phyloP scores from a whole-genome alignment of 2,888 invertebrate species.

The Theretra japonica region DNA sequence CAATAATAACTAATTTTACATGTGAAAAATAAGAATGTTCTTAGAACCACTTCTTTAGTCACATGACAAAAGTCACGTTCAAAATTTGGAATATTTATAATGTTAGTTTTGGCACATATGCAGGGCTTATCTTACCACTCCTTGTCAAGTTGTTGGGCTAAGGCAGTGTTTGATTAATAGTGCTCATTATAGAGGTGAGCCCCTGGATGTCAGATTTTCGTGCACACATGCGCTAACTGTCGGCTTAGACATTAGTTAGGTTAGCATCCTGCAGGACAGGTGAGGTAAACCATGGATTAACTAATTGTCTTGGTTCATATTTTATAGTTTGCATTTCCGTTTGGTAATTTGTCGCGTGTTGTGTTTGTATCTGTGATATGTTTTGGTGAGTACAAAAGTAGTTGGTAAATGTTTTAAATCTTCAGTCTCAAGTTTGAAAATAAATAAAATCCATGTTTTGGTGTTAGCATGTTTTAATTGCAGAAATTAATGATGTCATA shows the following conservation, averaged over 20 bases:
- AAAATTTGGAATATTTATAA: conserved; percentile 47
- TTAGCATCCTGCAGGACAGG: conserved; percentile 35
- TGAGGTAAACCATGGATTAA: conserved; percentile 21
- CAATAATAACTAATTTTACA: no score
- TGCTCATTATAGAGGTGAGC: conserved; percentile 69
- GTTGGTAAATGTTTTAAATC: no score
- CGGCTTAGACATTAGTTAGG: conserved; percentile 41
- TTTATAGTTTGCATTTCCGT: neutral
- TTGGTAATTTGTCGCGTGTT: no score
- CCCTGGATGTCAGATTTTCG: conserved; percentile 66
- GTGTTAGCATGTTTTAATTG: no score
- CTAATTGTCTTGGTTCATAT: conserved; percentile 8
- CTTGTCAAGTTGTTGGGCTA: conserved; percentile 56
- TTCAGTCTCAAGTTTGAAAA: no score
- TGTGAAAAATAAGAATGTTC: neutral
- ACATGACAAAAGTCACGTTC: neutral
- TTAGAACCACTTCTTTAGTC: neutral
- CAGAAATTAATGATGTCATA: no score
- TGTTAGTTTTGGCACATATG: conserved; percentile 78
- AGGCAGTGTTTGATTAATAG: conserved; percentile 69
- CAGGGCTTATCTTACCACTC: conserved; percentile 54
- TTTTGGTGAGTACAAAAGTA: no score
- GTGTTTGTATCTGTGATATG: no score
- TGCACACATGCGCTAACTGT: conserved; percentile 54
- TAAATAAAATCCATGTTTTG: no score